These are phyloP conservation scores for Caloenas nicobarica DNA, from an alignment of 2,113 vertebrate species.

Conservation along the genomic window DNA sequence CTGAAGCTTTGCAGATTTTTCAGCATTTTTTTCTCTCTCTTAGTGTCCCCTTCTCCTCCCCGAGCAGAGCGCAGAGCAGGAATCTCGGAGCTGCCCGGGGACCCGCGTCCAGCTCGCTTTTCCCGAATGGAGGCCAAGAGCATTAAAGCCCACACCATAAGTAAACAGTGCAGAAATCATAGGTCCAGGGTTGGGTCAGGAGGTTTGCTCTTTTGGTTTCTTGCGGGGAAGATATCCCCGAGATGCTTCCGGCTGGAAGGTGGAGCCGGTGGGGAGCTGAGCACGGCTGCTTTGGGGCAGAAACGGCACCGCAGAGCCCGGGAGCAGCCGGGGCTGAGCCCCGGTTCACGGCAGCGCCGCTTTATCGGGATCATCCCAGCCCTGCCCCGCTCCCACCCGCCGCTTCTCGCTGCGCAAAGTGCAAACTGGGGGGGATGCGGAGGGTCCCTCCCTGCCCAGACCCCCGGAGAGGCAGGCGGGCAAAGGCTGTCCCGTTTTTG, in stretches of 20 bases:
- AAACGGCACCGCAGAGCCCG: accelerated
- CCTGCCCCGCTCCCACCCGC: not conserved
- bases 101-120: not conserved
- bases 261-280: not conserved
- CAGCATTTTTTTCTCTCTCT: not conserved
- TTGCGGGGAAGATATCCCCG: not conserved
- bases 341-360: accelerated
- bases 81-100: not conserved
- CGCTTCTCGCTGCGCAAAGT: accelerated
- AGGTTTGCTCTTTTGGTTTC: not conserved
- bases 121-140: not conserved
- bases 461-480: not conserved
- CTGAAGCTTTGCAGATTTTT: not conserved
- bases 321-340: not conserved
- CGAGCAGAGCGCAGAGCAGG: not conserved
- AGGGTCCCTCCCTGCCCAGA: not conserved
- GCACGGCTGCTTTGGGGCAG: not conserved
- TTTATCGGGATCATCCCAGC: accelerated
- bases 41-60: not conserved
- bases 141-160: not conserved
- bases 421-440: accelerated
- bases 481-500: accelerated
- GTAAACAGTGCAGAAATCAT: not conserved
- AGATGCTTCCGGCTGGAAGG: not conserved
- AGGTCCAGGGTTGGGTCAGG: not conserved